A percentile compares a stretch with the other conserved stretches of the same genome.
Conservation (phyloP, 2,888 invertebrate species). For the Hedychridium roseum region DNA sequence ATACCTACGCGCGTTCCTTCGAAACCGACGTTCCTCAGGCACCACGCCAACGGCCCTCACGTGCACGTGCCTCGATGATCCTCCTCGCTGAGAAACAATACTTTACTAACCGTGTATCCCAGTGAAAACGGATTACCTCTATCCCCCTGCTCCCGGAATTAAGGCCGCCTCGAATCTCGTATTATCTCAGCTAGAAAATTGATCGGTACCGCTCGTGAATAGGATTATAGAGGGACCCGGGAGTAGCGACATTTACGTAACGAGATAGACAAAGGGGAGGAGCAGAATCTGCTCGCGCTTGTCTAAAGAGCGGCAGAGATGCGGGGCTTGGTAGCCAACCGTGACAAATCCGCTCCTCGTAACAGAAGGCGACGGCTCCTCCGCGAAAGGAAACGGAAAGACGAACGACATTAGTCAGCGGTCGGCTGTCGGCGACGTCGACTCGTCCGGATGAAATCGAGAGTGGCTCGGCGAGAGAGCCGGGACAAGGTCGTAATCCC, state of each 20-base stretch:
- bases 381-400: neutral
- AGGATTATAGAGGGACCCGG: too few species aligned
- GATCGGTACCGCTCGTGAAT: too few species aligned
- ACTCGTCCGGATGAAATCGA: conserved; percentile 50
- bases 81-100: too few species aligned
- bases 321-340: neutral
- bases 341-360: neutral
- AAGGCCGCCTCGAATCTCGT: too few species aligned
- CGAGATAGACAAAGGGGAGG: too few species aligned
- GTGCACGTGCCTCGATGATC: too few species aligned
- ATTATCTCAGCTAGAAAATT: too few species aligned
- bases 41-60: neutral
- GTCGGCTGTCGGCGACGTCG: neutral
- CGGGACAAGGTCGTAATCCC: conserved; percentile 50
- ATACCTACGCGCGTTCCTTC: conserved; percentile 9
- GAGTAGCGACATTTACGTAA: too few species aligned
- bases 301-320: neutral
- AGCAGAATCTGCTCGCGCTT: neutral
- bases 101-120: too few species aligned
- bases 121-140: too few species aligned
- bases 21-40: neutral
- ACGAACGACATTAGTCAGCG: neutral
- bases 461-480: conserved; percentile 47
- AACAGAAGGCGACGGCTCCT: neutral
- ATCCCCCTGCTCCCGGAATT: too few species aligned